These are phyloP conservation scores for Chrysochloris asiatica DNA, from an alignment of 2,113 vertebrate genomes.

Conservation along the genomic window DNA sequence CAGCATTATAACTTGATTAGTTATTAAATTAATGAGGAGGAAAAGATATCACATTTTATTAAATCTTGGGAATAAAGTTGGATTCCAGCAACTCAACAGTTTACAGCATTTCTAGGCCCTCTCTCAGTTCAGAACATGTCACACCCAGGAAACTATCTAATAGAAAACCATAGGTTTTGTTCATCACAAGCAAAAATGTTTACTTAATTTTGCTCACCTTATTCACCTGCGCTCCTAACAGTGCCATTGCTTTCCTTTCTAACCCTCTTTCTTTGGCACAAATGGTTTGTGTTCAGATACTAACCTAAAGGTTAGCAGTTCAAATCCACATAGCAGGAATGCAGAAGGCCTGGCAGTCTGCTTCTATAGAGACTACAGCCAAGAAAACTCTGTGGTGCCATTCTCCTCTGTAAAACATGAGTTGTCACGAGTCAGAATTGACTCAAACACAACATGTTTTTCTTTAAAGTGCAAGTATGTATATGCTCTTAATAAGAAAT, in stretches of 20 bases:
- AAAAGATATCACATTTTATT: constrained; percentile 54
- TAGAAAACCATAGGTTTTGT: not conserved
- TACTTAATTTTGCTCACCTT: constrained; percentile 24
- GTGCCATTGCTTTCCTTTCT: not conserved
- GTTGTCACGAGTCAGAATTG: not conserved
- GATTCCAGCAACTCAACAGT: constrained; percentile 29
- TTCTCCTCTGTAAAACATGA: not conserved
- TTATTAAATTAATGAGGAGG: constrained; percentile 63
- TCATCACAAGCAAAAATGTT: constrained; percentile 31
- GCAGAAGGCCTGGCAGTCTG: not conserved
- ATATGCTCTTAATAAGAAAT: not conserved
- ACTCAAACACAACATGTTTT: not conserved
- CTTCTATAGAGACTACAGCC: not conserved
- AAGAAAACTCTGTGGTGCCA: not conserved
- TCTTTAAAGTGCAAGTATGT: not conserved
- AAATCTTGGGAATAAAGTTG: constrained; percentile 44
- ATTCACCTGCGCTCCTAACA: not conserved
- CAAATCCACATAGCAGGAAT: not conserved
- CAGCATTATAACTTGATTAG: constrained; percentile 62
- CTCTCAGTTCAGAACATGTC: not conserved
- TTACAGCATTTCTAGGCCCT: constrained; percentile 12
- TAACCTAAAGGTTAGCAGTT: not conserved
- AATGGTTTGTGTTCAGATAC: not conserved
- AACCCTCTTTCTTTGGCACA: not conserved
- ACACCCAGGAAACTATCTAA: not conserved